Conservation (phyloP, 2,888 invertebrate species). For the Rhamnusium bicolor region DNA sequence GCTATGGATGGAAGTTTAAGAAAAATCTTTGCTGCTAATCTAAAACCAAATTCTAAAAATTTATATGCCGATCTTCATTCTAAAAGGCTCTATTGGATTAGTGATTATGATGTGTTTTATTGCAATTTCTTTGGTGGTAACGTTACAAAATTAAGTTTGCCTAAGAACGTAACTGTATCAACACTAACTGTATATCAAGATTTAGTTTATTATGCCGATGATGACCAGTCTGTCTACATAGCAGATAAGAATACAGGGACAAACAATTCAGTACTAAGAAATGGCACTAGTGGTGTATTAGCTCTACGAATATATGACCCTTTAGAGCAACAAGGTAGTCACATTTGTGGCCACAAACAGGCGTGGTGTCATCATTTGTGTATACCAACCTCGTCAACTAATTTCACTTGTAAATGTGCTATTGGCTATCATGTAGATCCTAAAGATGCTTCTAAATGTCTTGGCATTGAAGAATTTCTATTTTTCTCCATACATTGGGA, state of each 20-base stretch:
- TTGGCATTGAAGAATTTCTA: slow-evolving; percentile 79
- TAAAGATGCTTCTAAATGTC: slow-evolving; percentile 71
- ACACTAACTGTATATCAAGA: slow-evolving; percentile 80
- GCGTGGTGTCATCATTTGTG: slow-evolving; percentile 83
- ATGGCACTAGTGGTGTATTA: slow-evolving; percentile 72
- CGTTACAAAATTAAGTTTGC: slow-evolving; percentile 61
- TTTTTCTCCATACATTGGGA: slow-evolving; percentile 86
- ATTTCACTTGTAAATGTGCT: slow-evolving; percentile 83
- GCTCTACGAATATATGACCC: slow-evolving; percentile 83
- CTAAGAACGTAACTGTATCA: slow-evolving; percentile 72
- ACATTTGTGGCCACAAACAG: slow-evolving; percentile 74
- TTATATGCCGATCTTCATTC: slow-evolving; percentile 62
- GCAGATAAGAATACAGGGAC: slow-evolving; percentile 76
- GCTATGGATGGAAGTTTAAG: slow-evolving; percentile 79
- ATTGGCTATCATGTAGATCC: slow-evolving; percentile 76
- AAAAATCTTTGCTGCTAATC: slow-evolving; percentile 58
- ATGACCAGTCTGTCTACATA: slow-evolving; percentile 76
- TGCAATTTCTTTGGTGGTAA: slow-evolving; percentile 61
- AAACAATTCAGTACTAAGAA: slow-evolving; percentile 71
- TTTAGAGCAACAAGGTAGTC: slow-evolving; percentile 75
- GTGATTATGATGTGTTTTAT: slow-evolving; percentile 75
- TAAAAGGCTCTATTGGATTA: slow-evolving; percentile 80
- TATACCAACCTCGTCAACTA: slow-evolving; percentile 75
- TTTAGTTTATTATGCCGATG: slow-evolving; percentile 80
- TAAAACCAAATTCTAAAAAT: slow-evolving; percentile 64